Evolutionary conservation across 2,888 invertebrate genomes (phyloP).

Genomic region (Drosophila trichaetosa): DNA sequence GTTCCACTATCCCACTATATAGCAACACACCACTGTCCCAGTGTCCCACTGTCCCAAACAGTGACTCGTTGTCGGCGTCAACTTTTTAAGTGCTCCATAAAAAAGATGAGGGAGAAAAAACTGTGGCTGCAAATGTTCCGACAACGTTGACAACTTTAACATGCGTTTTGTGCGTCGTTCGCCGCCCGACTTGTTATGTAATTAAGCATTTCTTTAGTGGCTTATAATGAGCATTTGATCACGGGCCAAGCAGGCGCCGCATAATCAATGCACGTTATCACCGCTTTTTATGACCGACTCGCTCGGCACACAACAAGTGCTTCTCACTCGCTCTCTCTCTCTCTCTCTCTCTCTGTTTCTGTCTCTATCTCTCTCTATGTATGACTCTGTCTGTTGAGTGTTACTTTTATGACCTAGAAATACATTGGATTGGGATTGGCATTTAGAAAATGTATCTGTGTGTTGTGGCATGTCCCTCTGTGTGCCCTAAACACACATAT

Average conservation of each 20-base stretch:
- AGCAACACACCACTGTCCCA: neutral
- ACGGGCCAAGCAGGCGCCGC: conserved; percentile 55
- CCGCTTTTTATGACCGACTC: conserved; percentile 36
- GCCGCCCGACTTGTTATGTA: conserved; percentile 40
- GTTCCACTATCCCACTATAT: neutral
- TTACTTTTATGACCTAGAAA: conserved; percentile 23
- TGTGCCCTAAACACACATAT: neutral
- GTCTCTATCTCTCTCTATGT: neutral
- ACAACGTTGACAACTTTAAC: conserved; percentile 47
- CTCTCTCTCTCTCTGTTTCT: neutral
- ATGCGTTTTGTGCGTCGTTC: conserved; percentile 39
- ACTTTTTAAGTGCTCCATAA: conserved; percentile 60
- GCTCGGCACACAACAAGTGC: conserved; percentile 6
- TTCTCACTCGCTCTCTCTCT: neutral
- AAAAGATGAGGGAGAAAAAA: conserved; percentile 19
- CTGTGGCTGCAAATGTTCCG: conserved; percentile 33
- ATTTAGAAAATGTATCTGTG: conserved; percentile 3
- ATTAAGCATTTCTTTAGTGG: conserved; percentile 60
- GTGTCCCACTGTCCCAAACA: neutral
- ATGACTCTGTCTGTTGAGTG: conserved; percentile 13
- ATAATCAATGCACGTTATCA: conserved; percentile 55
- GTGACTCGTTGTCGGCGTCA: conserved; percentile 22
- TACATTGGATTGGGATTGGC: conserved; percentile 1
- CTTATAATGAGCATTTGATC: conserved; percentile 65
- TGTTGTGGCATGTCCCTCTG: neutral